Evolutionary conservation across 1,140 invertebrate genomes (phyloP), one percentile per base, ranked within the genome.

Genomic region (Pseudobourletiella spinata): DNA sequence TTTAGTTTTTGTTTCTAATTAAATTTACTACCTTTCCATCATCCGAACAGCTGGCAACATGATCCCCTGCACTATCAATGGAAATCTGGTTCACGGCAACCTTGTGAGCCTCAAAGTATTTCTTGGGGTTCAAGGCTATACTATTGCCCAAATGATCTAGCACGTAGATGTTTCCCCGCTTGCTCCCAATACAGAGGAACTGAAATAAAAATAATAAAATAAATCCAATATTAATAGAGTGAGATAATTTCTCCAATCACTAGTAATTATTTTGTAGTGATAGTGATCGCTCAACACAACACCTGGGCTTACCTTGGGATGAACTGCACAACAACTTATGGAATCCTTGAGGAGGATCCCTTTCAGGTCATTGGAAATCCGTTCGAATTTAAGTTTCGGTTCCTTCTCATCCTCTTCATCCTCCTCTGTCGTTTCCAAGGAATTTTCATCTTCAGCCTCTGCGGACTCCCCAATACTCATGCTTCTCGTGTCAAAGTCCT

Each of bases 21-120:
- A 25, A 48, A 20, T 48, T 48, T 48, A 25, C 66, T 73, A 95
- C 88, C 74, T 87, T 89, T 48, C 93, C 91, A 79, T 97, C 94
- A 76, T 96, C 91, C 0, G 92, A 95, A 75, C 94, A 97, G 48
- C 89, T 93, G n/a, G 87, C 88, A 51, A 95, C 84, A 72, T 86
- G 88, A 71, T 96, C 91, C 24, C 94, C 95, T 73, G 86, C 91
- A 29, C 82, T 74, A 74, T 98, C 95, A 63, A 98, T 91, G 59
- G 89, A 92, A 64, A 98, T 92, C 72, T 91, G 86, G 78, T 96
- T 97, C 0, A 98, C 89, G 39, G 89, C 86, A 6, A 92, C 86
- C 15, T 87, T 83, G 71, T 98, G 94, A 46, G 86, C 81, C 60
- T 82, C 80, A 63, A 91, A 74, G 72, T 84, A 85, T 71, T 85